Conservation (phyloP, 2,113 vertebrate genomes). For the Naja naja region DNA sequence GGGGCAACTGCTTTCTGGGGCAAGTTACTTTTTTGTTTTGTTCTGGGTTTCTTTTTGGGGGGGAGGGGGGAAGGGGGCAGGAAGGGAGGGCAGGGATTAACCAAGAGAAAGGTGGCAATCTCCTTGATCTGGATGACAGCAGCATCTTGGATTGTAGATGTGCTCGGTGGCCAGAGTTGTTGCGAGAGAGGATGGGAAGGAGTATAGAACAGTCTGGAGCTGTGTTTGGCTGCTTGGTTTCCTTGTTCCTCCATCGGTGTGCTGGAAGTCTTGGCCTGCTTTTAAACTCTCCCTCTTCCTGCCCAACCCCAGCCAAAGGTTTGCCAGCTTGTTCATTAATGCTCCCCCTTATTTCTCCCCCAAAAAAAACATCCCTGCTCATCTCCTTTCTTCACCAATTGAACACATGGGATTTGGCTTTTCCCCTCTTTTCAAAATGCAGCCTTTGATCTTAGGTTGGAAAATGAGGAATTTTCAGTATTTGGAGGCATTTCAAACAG, state of each 20-base stretch:
- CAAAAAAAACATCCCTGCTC: background rate
- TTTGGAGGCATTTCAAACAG: background rate
- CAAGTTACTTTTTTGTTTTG: background rate
- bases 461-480: background rate
- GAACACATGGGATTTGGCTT: background rate
- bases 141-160: background rate
- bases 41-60: background rate
- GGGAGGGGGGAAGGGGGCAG: accelerated
- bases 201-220: background rate
- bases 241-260: background rate
- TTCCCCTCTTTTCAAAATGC: background rate
- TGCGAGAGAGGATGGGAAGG: background rate
- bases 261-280: background rate
- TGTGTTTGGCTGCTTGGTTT: background rate
- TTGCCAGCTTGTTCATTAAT: background rate
- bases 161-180: background rate
- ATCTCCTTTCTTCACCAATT: background rate
- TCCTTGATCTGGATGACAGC: background rate
- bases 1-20: background rate
- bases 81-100: background rate
- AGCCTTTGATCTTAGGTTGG: background rate
- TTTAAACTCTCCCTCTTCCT: background rate
- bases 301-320: background rate
- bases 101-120: background rate
- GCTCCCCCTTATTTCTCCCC: background rate